Evolutionary conservation across 1,140 invertebrate species (phyloP).

Genomic region (Helicoverpa armigera): DNA sequence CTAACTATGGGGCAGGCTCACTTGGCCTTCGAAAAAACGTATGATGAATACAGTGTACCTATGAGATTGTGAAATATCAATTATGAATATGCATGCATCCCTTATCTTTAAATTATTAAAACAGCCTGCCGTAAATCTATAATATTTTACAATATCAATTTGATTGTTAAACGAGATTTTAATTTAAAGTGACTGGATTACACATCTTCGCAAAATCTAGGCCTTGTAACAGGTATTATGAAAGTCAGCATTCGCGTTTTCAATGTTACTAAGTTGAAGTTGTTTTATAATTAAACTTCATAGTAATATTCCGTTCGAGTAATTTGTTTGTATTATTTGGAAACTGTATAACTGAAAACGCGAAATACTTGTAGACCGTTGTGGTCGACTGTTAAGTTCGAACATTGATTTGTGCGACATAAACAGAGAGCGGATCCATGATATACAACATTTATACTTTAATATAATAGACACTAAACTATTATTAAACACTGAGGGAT

Average conservation of each 20-base stretch:
- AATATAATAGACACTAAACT: slow-evolving; percentile 40
- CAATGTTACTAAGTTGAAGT: background rate
- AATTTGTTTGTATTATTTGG: background rate
- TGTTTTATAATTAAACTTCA: background rate
- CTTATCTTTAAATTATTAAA: background rate
- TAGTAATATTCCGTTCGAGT: background rate
- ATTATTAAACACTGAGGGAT: slow-evolving; percentile 42
- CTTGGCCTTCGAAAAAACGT: too few species aligned
- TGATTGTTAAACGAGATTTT: background rate
- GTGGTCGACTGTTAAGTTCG: background rate
- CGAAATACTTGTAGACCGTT: background rate
- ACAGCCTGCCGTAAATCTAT: slow-evolving; percentile 4
- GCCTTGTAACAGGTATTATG: background rate
- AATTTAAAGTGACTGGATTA: slow-evolving; percentile 2
- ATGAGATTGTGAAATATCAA: slow-evolving; percentile 13
- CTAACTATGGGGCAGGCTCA: background rate
- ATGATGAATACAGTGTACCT: background rate
- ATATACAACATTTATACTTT: slow-evolving; percentile 45
- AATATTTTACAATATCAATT: slow-evolving; percentile 34
- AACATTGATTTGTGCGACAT: slow-evolving; percentile 45
- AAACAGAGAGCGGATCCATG: slow-evolving; percentile 48
- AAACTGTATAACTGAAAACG: slow-evolving; percentile 1
- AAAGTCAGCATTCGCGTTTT: slow-evolving; percentile 6
- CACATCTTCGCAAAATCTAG: slow-evolving; percentile 15
- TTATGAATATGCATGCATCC: background rate